Base-by-base conservation (phyloP, 2,888 invertebrate species). In the Pristionchus entomophagus region DNA sequence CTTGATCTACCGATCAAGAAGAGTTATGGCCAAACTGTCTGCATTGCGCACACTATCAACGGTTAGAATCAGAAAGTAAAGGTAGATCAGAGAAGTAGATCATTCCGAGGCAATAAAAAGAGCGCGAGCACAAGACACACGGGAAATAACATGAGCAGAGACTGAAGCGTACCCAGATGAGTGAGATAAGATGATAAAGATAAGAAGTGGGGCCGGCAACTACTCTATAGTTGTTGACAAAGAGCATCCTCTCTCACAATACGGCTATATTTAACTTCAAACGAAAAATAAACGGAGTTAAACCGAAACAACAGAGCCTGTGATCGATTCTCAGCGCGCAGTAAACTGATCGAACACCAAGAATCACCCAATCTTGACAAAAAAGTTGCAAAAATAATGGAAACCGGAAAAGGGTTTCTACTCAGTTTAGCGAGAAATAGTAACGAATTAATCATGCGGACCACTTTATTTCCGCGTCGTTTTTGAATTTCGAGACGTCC, bases 161-260 rank as follows among this genome's bases (percentile, higher is more conserved):
- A 22, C 17, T 19, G 5, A 77, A 45, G 6, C 12, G 26, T 77
- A n/a, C 19, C 22, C 19, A 77, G 26, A 45, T 26, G 77, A 19
- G 29, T n/a, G 77, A 8, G 49, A 41, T 19, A 49, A n/a, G 45
- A 77, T 17, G 41, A 45, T 77, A 77, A 77, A 77, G 77, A 77
- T 77, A 77, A 77, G 45, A 77, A 77, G 77, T 77, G 45, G 77
- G 1, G 26, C 45, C 49, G 22, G 14, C 77, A 5, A 77, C 41
- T 77, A 77, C 45, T 26, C 77, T 77, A 12, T 77, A 77, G 77
- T 77, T 77, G 77, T 49, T 65, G 65, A 35, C 35, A 35, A 65
- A 35, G 35, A 65, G 22, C 32, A 19, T 22, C 32, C n/a, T n/a
- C n/a, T n/a, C n/a, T n/a, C n/a, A n/a, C n/a, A n/a, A n/a, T n/a